phyloP scores from a whole-genome alignment of 2,888 invertebrate genomes.

The Agrotis clavis region DNA sequence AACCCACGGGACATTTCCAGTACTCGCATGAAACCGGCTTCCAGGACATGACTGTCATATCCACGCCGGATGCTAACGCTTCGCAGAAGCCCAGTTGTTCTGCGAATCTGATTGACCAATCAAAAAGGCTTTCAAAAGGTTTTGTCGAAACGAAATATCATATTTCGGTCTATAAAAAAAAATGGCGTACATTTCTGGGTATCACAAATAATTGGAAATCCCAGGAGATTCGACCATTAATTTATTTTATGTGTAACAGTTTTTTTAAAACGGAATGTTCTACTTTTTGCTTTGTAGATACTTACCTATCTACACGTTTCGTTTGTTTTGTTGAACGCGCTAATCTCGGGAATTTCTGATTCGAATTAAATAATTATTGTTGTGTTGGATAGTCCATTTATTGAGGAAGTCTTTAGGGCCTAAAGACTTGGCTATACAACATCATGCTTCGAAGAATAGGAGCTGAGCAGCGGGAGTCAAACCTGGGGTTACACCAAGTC shows the following conservation, averaged over 20 bases:
- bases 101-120: conserved; percentile 59
- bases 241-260: not conserved
- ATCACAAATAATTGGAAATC: conserved; percentile 41
- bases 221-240: not conserved
- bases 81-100: conserved; percentile 42
- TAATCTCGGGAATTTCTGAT: too few relatives aligned
- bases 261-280: not conserved
- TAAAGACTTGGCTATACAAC: too few relatives aligned
- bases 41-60: conserved; percentile 27
- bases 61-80: conserved; percentile 44
- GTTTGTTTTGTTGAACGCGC: too few relatives aligned
- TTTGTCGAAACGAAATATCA: conserved; percentile 62
- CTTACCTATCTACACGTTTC: too few relatives aligned
- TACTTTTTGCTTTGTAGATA: not conserved
- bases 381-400: not conserved
- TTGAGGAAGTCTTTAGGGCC: too few relatives aligned
- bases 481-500: too few relatives aligned
- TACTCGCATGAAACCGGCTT: conserved; percentile 20
- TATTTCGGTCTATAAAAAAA: conserved; percentile 49
- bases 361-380: too few relatives aligned
- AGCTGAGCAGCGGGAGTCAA: too few relatives aligned
- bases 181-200: conserved; percentile 51
- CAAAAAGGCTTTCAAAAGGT: conserved; percentile 57
- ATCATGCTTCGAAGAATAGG: too few relatives aligned
- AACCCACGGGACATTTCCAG: conserved; percentile 32